Evolutionary conservation across 2,113 vertebrate species (phyloP), one percentile per base, ranked within the genome.

Genomic region (Pleuronectes platessa): DNA sequence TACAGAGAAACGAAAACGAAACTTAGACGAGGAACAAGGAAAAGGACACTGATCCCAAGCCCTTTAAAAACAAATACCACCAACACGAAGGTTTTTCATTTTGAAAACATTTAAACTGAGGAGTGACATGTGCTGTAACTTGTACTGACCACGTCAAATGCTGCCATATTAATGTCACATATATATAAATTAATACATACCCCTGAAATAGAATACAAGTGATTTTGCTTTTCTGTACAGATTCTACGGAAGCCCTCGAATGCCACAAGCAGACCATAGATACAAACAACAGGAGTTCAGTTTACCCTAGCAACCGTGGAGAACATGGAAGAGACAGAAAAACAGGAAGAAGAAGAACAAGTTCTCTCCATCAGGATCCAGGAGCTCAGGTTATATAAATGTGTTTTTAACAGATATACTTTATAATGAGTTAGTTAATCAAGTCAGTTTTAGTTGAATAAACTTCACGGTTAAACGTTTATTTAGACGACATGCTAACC

Each of bases 1-100:
- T 76, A 3, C 9, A 1, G 2, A 2, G 77, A 91, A 91, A 82
- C 26, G 85, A 94, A 93, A 93, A 59, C 49, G 83, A 93, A 91
- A 89, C 54, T 54, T 15, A 54, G 3, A 2, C 1, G 7, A 15
- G 20, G 1, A 54, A 54, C 49, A 8, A 51, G 18, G 18, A 51
- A 12, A 47, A 3, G 45, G 0, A 21, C 0, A 35, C 2, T 3
- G 17, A 27, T n/a, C 2, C 21, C 21, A 23, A 20, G 54, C 61
- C 18, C 1, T 15, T 15, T 15, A 26, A 31, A 31, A 6, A 31
- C 27, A 31, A 31, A 31, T 31, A 31, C 14, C 55, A 58, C 5
- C 13, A 26, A 59, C 24, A 59, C 5, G 31, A 3, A 15, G 4
- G 51, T 4, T 13, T 40, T 42, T 42, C 11, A 11, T 13, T 42